Conservation (phyloP, 2,797 vertebrate genomes). For the Notolabrus celidotus region DNA sequence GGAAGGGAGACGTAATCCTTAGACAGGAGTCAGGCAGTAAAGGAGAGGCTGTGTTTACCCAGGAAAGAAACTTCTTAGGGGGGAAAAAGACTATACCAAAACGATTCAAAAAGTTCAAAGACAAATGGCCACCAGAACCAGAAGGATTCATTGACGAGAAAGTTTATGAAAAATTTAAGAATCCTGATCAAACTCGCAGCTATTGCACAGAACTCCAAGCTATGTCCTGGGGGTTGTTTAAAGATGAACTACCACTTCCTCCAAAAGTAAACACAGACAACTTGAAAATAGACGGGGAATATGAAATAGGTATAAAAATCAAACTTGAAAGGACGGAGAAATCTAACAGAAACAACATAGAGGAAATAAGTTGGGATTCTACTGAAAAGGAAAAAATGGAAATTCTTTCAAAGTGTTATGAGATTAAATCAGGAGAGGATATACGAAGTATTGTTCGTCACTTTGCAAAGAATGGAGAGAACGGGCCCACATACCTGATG, state of each 20-base stretch:
- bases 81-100: rapidly evolving
- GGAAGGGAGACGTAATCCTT: conserved; percentile 20
- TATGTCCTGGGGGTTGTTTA: conserved; percentile 57
- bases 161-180: rapidly evolving
- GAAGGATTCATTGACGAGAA: not conserved
- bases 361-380: no score
- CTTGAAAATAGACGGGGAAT: rapidly evolving
- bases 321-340: rapidly evolving
- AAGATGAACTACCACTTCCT: rapidly evolving
- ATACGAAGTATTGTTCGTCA: conserved; percentile 34
- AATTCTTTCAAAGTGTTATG: not conserved
- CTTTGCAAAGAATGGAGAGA: conserved; percentile 4
- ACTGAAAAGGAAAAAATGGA: not conserved
- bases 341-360: no score
- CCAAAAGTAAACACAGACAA: rapidly evolving
- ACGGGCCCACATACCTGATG: not conserved
- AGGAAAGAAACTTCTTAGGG: conserved; percentile 29
- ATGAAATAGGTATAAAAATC: rapidly evolving
- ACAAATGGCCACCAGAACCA: not conserved
- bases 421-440: conserved; percentile 38
- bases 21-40: conserved; percentile 20
- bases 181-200: rapidly evolving
- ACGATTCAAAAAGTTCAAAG: not conserved
- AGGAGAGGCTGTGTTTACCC: conserved; percentile 42
- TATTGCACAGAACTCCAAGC: conserved; percentile 13